Evolutionary conservation across 2,113 vertebrate genomes (phyloP).

Genomic region (Catharus bicknelli): DNA sequence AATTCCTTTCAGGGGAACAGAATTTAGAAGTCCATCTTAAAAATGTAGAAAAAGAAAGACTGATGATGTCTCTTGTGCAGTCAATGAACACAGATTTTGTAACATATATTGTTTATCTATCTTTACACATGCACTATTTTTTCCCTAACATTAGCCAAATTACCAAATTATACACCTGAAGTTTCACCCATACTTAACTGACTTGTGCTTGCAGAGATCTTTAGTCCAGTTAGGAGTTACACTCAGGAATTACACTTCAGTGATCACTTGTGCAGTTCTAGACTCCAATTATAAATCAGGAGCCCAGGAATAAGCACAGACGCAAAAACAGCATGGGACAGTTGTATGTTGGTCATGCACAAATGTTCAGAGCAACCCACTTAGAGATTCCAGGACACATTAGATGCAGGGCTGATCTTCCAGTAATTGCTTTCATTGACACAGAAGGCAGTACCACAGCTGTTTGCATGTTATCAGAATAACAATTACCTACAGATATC

Average conservation of each 20-base stretch:
- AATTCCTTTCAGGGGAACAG: not conserved
- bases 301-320: not conserved
- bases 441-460: not conserved
- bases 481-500: not conserved
- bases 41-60: fast-evolving
- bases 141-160: not conserved
- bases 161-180: not conserved
- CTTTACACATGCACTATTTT: fast-evolving
- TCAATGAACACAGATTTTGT: not conserved
- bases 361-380: not conserved
- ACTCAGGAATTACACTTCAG: not conserved
- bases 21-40: not conserved
- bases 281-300: not conserved
- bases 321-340: not conserved
- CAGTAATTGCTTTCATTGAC: not conserved
- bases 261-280: not conserved
- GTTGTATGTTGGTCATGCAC: not conserved
- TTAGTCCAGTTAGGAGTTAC: not conserved
- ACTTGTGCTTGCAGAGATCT: not conserved
- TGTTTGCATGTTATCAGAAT: not conserved
- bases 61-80: not conserved
- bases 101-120: not conserved
- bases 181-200: not conserved
- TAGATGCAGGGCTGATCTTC: not conserved
- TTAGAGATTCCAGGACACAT: not conserved